phyloP scores from a whole-genome alignment of 2,113 vertebrate species.

The Gallinago media region DNA sequence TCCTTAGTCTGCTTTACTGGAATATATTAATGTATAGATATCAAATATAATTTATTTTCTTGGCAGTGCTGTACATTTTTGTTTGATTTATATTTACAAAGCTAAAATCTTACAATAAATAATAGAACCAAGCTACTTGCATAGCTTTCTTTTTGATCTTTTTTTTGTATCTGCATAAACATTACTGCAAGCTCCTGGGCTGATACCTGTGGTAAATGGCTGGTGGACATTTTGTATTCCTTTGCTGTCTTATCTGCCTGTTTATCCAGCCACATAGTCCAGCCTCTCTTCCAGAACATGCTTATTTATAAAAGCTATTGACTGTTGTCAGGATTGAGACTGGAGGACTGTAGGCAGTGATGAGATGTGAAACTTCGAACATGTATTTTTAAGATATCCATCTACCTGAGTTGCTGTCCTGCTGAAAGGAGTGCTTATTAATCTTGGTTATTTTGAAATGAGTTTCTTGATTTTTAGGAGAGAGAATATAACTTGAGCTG shows the following conservation, averaged over 20 bases:
- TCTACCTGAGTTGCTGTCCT: not conserved
- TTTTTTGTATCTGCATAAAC: constrained; percentile 16
- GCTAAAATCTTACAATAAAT: constrained; percentile 7
- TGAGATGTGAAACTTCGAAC: not conserved
- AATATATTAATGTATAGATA: constrained; percentile 26
- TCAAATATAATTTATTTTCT: constrained; percentile 27
- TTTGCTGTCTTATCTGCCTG: not conserved
- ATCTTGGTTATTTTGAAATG: not conserved
- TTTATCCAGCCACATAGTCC: not conserved
- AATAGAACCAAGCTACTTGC: constrained; percentile 6
- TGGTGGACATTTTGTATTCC: not conserved
- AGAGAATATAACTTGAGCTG: not conserved
- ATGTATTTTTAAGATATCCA: not conserved
- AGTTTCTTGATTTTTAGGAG: not conserved
- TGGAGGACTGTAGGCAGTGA: not conserved
- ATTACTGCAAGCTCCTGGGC: not conserved
- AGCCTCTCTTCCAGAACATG: not conserved
- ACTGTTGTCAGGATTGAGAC: not conserved
- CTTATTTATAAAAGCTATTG: constrained; percentile 1
- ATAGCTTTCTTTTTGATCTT: constrained; percentile 21
- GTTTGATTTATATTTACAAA: constrained; percentile 47
- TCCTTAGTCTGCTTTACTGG: constrained; percentile 11
- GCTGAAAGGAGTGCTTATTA: not conserved
- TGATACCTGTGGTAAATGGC: not conserved
- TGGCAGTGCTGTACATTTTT: not conserved